phyloP scores from a whole-genome alignment of 2,888 invertebrate species.

The Xestia xanthographa region DNA sequence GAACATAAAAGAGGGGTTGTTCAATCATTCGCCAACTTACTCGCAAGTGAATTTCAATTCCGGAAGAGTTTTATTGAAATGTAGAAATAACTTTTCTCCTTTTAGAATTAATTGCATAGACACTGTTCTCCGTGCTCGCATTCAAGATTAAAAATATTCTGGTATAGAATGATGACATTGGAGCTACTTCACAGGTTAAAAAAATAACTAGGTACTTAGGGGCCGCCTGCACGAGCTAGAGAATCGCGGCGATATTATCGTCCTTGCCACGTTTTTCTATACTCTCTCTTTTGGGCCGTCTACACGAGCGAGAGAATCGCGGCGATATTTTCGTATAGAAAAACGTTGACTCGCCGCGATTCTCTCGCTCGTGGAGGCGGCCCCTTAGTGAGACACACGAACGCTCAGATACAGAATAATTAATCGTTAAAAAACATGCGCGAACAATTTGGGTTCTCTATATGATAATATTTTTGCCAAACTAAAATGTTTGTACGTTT shows the following conservation, averaged over 20 bases:
- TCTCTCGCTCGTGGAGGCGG: no score
- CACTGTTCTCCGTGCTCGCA: neutral
- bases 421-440: neutral
- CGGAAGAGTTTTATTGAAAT: conserved; percentile 58
- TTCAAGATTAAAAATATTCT: neutral
- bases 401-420: neutral
- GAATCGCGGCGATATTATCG: no score
- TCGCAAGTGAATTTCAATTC: conserved; percentile 67
- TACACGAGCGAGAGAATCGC: no score
- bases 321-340: no score
- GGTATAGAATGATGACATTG: neutral
- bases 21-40: conserved; percentile 71
- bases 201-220: neutral
- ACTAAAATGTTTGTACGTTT: conserved; percentile 9
- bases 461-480: neutral
- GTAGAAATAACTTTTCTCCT: conserved; percentile 40
- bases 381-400: no score
- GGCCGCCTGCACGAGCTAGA: no score
- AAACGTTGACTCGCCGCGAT: no score
- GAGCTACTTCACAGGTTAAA: neutral
- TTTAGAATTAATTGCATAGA: conserved; percentile 65
- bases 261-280: no score
- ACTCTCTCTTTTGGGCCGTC: no score
- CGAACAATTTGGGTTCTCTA: conserved; percentile 13
- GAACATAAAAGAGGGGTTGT: conserved; percentile 72